Evolutionary conservation across 2,113 vertebrate genomes (phyloP).

Genomic region (Oostethus manadensis): DNA sequence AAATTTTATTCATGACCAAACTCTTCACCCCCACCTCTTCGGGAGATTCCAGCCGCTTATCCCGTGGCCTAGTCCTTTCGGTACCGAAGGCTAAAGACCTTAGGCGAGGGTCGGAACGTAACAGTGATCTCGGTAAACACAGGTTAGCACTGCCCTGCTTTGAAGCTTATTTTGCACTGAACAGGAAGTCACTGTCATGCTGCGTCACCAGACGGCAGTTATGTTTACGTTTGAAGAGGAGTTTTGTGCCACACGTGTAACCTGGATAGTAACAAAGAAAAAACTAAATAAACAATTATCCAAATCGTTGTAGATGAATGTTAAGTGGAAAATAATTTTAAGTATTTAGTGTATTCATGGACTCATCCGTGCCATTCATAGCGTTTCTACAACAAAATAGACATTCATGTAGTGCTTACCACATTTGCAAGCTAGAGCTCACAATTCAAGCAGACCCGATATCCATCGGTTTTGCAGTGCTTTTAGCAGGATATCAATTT

Average conservation of each 20-base stretch:
- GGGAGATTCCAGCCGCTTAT: too few species aligned
- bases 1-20: too few species aligned
- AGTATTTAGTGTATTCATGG: background rate
- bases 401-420: slow-evolving; percentile 59
- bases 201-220: background rate
- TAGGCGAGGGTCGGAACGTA: too few species aligned
- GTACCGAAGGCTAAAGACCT: too few species aligned
- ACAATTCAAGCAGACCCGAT: slow-evolving; percentile 30
- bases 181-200: background rate
- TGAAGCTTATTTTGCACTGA: too few species aligned
- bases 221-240: background rate
- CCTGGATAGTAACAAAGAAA: too few species aligned
- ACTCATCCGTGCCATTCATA: slow-evolving; percentile 49
- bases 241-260: background rate
- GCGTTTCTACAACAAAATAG: slow-evolving; percentile 47
- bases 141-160: too few species aligned
- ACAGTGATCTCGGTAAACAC: too few species aligned
- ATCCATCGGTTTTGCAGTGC: slow-evolving; percentile 39
- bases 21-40: too few species aligned
- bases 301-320: background rate
- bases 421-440: slow-evolving; percentile 47
- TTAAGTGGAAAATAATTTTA: background rate
- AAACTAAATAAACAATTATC: background rate
- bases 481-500: slow-evolving; percentile 56
- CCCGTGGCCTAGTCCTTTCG: too few species aligned